Conservation (phyloP, 2,888 invertebrate species). For the Ariolimax columbianus region DNA sequence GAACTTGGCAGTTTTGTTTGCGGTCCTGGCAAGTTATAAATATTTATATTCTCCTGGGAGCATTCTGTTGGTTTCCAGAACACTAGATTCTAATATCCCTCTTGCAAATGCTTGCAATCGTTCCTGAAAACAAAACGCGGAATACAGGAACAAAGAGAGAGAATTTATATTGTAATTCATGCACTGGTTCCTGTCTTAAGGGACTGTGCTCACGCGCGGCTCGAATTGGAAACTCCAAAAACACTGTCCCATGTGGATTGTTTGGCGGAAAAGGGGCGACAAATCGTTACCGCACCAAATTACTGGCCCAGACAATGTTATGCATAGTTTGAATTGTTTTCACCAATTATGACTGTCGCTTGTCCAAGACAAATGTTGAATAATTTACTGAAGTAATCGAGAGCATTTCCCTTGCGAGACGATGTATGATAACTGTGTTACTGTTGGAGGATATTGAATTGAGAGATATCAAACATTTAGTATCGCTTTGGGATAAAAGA, state of each 20-base stretch:
- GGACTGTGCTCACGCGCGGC: not conserved
- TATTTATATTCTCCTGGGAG: too few species aligned
- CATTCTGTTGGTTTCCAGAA: too few species aligned
- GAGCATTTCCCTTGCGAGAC: not conserved
- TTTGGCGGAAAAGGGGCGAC: not conserved
- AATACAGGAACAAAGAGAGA: not conserved
- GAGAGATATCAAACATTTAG: too few species aligned
- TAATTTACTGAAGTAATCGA: constrained; percentile 27
- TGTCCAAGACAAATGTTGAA: not conserved
- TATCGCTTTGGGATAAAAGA: too few species aligned
- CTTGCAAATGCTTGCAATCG: too few species aligned
- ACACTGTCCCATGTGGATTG: too few species aligned
- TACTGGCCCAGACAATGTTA: constrained; percentile 22
- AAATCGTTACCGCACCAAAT: constrained; percentile 28
- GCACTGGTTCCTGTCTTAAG: not conserved
- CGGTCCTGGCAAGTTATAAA: too few species aligned
- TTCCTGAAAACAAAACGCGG: too few species aligned
- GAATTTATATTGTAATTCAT: constrained; percentile 19
- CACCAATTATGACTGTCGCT: constrained; percentile 18
- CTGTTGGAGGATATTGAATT: not conserved
- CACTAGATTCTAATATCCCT: too few species aligned
- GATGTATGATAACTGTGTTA: not conserved
- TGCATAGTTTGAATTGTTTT: constrained; percentile 36
- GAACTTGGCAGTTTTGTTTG: too few species aligned
- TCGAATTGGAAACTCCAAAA: constrained; percentile 2